Evolutionary conservation across 1,140 invertebrate genomes (phyloP).

Genomic region (Zelostemma sp.): DNA sequence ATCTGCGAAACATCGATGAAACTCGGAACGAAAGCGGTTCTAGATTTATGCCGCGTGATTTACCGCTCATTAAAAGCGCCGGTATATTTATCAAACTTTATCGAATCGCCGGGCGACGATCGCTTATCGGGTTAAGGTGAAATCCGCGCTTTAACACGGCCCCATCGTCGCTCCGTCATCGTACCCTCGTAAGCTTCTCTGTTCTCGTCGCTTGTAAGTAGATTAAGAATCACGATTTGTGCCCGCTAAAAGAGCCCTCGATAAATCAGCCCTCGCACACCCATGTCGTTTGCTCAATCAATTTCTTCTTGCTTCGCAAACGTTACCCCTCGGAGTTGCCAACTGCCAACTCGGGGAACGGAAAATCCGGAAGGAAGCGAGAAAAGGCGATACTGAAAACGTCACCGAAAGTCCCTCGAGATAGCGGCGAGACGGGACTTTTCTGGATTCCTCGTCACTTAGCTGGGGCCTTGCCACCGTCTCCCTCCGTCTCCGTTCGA

Average conservation of each 20-base stretch:
- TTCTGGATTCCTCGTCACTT: slow-evolving; percentile 36
- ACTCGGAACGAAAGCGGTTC: neutral
- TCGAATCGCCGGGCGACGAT: slow-evolving; percentile 20
- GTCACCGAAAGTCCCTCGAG: slow-evolving; percentile 28
- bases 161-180: slow-evolving; percentile 2
- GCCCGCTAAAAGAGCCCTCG: neutral
- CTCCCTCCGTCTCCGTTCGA: slow-evolving; percentile 50
- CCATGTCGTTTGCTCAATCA: too few species aligned
- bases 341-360: too few species aligned
- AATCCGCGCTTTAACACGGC: slow-evolving; percentile 11
- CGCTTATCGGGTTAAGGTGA: slow-evolving; percentile 54
- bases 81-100: slow-evolving; percentile 50
- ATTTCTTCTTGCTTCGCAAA: too few species aligned
- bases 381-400: neutral
- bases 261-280: neutral
- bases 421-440: slow-evolving; percentile 35
- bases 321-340: too few species aligned
- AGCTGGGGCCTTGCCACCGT: slow-evolving; percentile 23
- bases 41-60: slow-evolving; percentile 45
- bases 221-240: slow-evolving; percentile 2
- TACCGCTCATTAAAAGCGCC: slow-evolving; percentile 55
- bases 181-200: neutral
- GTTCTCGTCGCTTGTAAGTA: neutral
- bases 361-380: neutral
- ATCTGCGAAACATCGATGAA: too few species aligned